Conservation (phyloP, 2,888 invertebrate genomes). For the Tanaodytes sp. region DNA sequence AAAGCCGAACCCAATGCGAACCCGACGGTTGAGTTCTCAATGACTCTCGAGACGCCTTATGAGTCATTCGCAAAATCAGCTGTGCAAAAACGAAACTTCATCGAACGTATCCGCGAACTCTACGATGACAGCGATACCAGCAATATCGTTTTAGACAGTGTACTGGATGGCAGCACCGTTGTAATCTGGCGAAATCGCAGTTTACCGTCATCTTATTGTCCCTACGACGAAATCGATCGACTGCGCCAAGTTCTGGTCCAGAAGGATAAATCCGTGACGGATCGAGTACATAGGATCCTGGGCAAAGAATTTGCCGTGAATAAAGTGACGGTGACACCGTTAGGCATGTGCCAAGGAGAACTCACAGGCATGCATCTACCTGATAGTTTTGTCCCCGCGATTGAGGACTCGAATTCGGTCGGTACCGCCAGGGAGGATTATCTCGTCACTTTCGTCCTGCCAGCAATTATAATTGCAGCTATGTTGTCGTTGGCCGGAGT, state of each 20-base stretch:
- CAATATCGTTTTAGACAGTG: conserved; percentile 83
- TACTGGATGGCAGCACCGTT: conserved; percentile 80
- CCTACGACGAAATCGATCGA: conserved; percentile 82
- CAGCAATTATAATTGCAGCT: conserved; percentile 88
- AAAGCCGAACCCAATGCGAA: conserved; percentile 78
- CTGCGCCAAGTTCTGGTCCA: conserved; percentile 82
- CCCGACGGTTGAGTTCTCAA: conserved; percentile 86
- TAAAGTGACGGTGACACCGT: conserved; percentile 74
- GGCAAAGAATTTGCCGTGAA: conserved; percentile 81
- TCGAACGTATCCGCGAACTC: conserved; percentile 84
- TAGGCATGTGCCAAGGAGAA: conserved; percentile 75
- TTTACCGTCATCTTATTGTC: conserved; percentile 82
- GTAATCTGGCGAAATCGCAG: conserved; percentile 88
- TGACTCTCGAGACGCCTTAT: conserved; percentile 82
- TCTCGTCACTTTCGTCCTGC: conserved; percentile 88
- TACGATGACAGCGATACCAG: conserved; percentile 84
- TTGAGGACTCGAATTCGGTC: conserved; percentile 69
- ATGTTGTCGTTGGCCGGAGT: conserved; percentile 91
- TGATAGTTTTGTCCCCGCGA: conserved; percentile 61
- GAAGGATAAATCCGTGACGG: conserved; percentile 77
- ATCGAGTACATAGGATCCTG: conserved; percentile 79
- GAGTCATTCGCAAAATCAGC: conserved; percentile 82
- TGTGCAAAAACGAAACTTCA: conserved; percentile 83
- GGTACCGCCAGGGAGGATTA: conserved; percentile 78
- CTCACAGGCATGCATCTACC: conserved; percentile 70